Evolutionary conservation across 2,797 vertebrate species (phyloP), one percentile per base, ranked within the genome.

Genomic region (Aldrovandia affinis): DNA sequence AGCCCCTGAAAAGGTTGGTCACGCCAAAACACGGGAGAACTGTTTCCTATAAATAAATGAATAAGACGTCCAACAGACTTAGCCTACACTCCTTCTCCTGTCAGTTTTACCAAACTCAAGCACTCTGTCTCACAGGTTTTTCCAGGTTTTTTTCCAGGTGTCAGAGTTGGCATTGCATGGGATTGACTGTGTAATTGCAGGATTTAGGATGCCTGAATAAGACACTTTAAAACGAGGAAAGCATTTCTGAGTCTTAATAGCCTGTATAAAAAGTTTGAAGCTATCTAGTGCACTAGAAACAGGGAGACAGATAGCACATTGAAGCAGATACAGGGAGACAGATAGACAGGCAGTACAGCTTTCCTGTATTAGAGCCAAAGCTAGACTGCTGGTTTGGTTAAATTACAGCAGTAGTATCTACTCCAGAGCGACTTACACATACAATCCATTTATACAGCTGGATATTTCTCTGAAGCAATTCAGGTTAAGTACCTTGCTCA

Each of bases 21-120:
- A 79, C 78, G 59, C 80, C 50, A 85, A 78, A 81, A 85, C 57
- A 84, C 84, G 80, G 87, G 84, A 83, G 80, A 77, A 70, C 36
- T 18, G 42, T 80, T 20, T 22, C 59, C 83, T 84, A 70, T 79
- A 85, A 84, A 87, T 81, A 84, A 55, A 83, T 20, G n/a, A n/a
- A n/a, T n/a, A n/a, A 83, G 47, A 50, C 47, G 47, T 5, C 65
- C 57, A 81, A 63, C 73, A 59, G 86, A 79, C 86, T 85, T 81
- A 70, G 68, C 68, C 68, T 18, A 85, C 44, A 59, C 54, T 22
- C 28, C 14, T 20, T 59, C 28, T 25, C 30, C 79, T 61, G 39
- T 42, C 44, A 55, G 7, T 79, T 75, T 30, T 20, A 80, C 78
- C 78, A 12, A 47, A 52, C 20, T 20, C 79, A 59, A 15, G 20